phyloP scores from a whole-genome alignment of 2,888 invertebrate species.

The Polydrusus cervinus region DNA sequence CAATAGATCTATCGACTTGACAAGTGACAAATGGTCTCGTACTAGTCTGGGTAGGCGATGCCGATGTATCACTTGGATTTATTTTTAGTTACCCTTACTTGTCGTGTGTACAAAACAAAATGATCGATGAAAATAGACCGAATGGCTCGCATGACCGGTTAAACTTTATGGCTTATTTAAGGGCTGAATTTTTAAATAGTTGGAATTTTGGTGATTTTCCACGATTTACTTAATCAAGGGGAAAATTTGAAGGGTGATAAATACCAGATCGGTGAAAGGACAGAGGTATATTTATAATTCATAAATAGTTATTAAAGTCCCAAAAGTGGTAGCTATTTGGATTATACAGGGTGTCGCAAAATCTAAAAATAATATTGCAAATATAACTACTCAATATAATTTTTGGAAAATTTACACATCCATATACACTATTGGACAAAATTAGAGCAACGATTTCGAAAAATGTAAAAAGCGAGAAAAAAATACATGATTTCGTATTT shows the following conservation, averaged over 20 bases:
- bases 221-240: conserved; percentile 6
- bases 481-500: too few species aligned
- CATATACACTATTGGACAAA: too few species aligned
- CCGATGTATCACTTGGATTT: conserved; percentile 21
- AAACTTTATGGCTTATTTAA: conserved; percentile 26
- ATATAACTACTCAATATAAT: too few species aligned
- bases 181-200: conserved; percentile 21
- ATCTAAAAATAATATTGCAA: too few species aligned
- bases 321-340: too few species aligned
- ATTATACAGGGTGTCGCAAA: too few species aligned
- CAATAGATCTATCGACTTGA: neutral
- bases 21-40: neutral
- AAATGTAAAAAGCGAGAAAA: too few species aligned
- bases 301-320: too few species aligned
- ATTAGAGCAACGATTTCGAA: too few species aligned
- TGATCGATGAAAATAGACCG: conserved; percentile 24
- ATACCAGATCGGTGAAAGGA: conserved; percentile 21
- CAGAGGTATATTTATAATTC: neutral
- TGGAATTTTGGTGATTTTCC: neutral
- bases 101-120: conserved; percentile 31
- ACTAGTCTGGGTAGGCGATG: neutral
- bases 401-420: too few species aligned
- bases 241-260: conserved; percentile 22
- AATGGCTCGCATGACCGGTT: conserved; percentile 24
- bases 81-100: conserved; percentile 30